Evolutionary conservation across 2,888 invertebrate species (phyloP).

Genomic region (Meteorus cinctellus): DNA sequence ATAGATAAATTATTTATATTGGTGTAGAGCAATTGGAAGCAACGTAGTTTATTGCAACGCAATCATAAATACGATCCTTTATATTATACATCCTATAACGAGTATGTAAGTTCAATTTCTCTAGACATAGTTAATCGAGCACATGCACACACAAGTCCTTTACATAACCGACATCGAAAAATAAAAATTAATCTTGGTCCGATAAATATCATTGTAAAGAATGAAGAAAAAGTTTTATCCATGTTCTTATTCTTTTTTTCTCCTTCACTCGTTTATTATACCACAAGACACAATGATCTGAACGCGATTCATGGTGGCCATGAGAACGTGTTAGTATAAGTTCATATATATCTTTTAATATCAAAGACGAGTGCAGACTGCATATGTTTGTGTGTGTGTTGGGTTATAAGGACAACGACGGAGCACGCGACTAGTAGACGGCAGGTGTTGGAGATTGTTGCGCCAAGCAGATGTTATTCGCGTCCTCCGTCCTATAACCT

Average conservation of each 20-base stretch:
- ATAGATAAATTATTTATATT: neutral
- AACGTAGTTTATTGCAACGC: neutral
- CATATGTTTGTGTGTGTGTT: neutral
- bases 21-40: neutral
- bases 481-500: constrained; percentile 27
- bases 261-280: neutral
- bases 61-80: neutral
- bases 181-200: neutral
- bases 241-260: neutral
- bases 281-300: neutral
- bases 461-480: constrained; percentile 70
- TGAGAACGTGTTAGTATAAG: neutral
- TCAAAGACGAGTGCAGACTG: neutral
- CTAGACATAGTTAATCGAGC: neutral
- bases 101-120: neutral
- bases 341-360: neutral
- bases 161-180: neutral
- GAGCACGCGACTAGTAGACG: constrained; percentile 71
- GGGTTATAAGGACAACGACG: constrained; percentile 8
- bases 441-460: constrained; percentile 71
- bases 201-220: neutral
- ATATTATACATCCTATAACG: too few species aligned
- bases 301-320: neutral
- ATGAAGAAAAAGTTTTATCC: neutral
- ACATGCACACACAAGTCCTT: neutral